Percentiles rank a stretch among this genome's conserved stretches.
These are phyloP conservation scores for Drosophila aldrichi DNA, from an alignment of 2,888 invertebrate species.

Conservation along the genomic window DNA sequence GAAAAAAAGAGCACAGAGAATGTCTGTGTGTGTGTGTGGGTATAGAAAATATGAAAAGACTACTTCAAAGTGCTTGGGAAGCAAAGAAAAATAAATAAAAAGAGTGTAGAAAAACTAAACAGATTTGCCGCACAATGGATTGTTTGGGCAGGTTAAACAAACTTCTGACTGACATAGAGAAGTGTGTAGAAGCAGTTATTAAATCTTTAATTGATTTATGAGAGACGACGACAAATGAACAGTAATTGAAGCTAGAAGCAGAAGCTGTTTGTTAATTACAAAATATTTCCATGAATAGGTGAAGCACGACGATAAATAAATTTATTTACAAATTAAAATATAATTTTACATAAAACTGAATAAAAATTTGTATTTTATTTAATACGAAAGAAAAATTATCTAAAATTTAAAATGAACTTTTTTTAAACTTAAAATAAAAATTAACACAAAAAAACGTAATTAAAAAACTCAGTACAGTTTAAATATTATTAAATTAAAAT, in stretches of 20 bases:
- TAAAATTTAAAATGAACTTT: too few relatives aligned
- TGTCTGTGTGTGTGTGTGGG: not conserved
- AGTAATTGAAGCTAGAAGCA: not conserved
- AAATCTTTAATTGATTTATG: not conserved
- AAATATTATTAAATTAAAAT: too few relatives aligned
- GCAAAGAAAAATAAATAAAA: not conserved
- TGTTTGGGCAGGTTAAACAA: conserved; percentile 2
- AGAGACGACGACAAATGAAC: not conserved
- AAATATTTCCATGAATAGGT: too few relatives aligned
- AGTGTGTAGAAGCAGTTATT: conserved; percentile 1
- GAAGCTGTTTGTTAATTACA: too few relatives aligned
- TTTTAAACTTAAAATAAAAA: too few relatives aligned
- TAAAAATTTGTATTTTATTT: too few relatives aligned
- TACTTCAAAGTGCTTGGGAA: not conserved
- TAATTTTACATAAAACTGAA: too few relatives aligned
- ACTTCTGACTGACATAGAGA: not conserved
- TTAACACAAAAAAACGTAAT: too few relatives aligned
- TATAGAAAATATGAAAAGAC: conserved; percentile 1
- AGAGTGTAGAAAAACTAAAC: conserved; percentile 4
- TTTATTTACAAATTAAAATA: too few relatives aligned
- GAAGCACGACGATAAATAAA: too few relatives aligned
- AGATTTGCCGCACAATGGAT: conserved; percentile 5
- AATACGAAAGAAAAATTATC: too few relatives aligned
- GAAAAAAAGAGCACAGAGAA: not conserved
- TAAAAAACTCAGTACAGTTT: too few relatives aligned